Conservation (phyloP, 2,888 invertebrate species). For the Steromphala cineraria region DNA sequence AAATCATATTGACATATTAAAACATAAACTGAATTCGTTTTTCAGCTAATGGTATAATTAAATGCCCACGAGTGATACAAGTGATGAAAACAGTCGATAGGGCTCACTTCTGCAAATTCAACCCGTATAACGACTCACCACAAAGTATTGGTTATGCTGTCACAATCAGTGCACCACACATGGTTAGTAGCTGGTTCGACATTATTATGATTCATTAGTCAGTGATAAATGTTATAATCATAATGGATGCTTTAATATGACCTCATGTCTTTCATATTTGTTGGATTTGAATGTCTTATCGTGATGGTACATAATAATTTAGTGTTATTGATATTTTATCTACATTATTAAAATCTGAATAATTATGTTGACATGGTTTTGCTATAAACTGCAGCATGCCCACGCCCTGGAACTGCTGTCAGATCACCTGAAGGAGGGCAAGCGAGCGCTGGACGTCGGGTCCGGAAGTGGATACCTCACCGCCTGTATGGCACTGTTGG, state of each 20-base stretch:
- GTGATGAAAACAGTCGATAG: slow-evolving; percentile 74
- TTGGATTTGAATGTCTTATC: no score
- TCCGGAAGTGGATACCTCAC: slow-evolving; percentile 77
- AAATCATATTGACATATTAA: no score
- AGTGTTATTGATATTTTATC: no score
- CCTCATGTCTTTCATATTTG: no score
- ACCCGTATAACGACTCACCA: slow-evolving; percentile 73
- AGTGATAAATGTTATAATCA: no score
- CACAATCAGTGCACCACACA: slow-evolving; percentile 76
- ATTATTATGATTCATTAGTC: no score
- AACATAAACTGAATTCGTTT: no score
- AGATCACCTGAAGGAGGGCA: slow-evolving; percentile 75
- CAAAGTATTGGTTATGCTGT: slow-evolving; percentile 92
- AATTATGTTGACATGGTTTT: no score
- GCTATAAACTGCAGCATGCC: slow-evolving; percentile 70
- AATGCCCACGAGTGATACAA: slow-evolving; percentile 61
- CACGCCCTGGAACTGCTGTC: slow-evolving; percentile 74
- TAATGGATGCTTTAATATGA: no score
- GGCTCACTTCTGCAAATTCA: slow-evolving; percentile 65
- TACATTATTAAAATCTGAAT: no score
- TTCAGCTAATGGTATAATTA: slow-evolving; percentile 73
- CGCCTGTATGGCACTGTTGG: slow-evolving; percentile 76
- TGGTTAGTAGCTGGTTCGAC: slow-evolving; percentile 56
- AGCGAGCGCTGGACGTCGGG: slow-evolving; percentile 77
- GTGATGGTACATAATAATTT: no score